These are phyloP conservation scores for Torymus texanus DNA, from an alignment of 2,888 invertebrate genomes.

Conservation along the genomic window DNA sequence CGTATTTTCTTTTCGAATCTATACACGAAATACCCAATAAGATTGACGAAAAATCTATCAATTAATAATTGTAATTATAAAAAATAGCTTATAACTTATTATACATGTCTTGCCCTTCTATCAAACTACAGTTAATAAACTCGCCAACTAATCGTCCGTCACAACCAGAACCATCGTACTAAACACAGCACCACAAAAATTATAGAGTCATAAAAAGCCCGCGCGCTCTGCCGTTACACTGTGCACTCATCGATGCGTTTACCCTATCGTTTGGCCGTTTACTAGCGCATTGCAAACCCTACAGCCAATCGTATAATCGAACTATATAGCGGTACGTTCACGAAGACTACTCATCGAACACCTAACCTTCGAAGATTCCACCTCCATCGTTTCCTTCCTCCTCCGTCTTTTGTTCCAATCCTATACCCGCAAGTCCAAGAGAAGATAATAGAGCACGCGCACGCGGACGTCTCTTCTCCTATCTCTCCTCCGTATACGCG, in stretches of 20 bases:
- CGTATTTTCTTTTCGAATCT: too few species aligned
- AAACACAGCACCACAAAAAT: too few species aligned
- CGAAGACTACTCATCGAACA: slow-evolving; percentile 18
- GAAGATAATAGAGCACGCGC: slow-evolving; percentile 37
- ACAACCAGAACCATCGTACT: too few species aligned
- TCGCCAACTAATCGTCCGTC: too few species aligned
- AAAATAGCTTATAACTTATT: too few species aligned
- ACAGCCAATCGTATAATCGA: slow-evolving; percentile 57
- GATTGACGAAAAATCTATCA: too few species aligned
- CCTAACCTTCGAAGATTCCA: slow-evolving; percentile 34
- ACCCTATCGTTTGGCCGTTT: slow-evolving; percentile 29
- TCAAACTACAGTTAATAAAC: too few species aligned
- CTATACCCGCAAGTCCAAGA: slow-evolving; percentile 18
- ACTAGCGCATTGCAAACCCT: slow-evolving; percentile 10
- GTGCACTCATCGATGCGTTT: slow-evolving; percentile 37
- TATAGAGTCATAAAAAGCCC: too few species aligned
- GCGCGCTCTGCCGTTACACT: neutral
- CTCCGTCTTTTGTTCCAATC: slow-evolving; percentile 3
- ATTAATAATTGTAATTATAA: too few species aligned
- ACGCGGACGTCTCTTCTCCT: slow-evolving; percentile 2
- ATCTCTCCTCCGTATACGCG: neutral
- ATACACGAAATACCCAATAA: too few species aligned
- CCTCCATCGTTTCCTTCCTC: neutral
- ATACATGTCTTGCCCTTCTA: too few species aligned
- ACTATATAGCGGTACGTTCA: slow-evolving; percentile 48